A percentile compares a stretch with the other conserved stretches of the same genome.
These are phyloP conservation scores for Trachemys scripta DNA, from an alignment of 2,113 vertebrate species.

Conservation along the genomic window DNA sequence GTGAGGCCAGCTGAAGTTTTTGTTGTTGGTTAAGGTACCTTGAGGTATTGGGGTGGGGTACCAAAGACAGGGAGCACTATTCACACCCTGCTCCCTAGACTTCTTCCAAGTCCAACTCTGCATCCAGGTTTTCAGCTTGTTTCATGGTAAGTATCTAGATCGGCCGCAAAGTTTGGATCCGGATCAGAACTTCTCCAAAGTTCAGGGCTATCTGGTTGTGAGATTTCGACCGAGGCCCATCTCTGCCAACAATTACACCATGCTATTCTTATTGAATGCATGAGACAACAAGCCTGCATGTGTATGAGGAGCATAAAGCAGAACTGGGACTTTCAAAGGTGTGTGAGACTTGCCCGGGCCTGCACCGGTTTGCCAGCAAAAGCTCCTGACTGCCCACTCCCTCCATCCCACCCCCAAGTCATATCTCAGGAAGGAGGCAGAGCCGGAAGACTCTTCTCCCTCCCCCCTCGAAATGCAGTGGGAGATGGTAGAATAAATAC, in stretches of 20 bases:
- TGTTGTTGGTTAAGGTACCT: not conserved
- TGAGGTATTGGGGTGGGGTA: not conserved
- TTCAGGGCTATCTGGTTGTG: not conserved
- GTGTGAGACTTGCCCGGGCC: not conserved
- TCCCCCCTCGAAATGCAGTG: not conserved
- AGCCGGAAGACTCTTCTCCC: not conserved
- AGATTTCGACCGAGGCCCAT: not conserved
- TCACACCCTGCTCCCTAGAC: not conserved
- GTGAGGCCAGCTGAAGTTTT: not conserved
- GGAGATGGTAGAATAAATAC: not conserved
- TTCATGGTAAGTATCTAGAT: not conserved
- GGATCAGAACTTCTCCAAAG: not conserved
- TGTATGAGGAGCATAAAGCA: not conserved
- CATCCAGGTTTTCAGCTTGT: not conserved
- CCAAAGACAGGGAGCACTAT: not conserved
- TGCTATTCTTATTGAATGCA: rapidly evolving
- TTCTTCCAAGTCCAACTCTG: not conserved
- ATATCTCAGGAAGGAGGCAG: not conserved
- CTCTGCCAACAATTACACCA: not conserved
- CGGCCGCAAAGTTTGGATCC: not conserved
- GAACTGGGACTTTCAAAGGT: not conserved
- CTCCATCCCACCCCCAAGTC: not conserved
- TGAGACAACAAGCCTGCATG: not conserved
- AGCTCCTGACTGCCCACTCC: not conserved
- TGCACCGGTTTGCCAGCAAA: not conserved